phyloP scores from a whole-genome alignment of 2,888 invertebrate species.

The Esperia sulphurella region DNA sequence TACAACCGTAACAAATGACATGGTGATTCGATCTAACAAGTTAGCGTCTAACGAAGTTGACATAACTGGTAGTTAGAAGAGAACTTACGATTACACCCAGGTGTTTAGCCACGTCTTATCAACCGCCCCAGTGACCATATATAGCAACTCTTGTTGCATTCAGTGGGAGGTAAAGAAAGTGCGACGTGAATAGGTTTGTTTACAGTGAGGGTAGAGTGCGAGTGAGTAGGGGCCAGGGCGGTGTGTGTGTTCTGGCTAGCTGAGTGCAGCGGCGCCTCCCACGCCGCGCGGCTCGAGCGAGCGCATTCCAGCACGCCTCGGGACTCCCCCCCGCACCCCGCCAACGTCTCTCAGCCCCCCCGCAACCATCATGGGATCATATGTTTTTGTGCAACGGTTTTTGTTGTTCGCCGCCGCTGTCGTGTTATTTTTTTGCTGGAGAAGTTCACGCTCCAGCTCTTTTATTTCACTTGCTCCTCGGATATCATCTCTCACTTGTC shows the following conservation, averaged over 20 bases:
- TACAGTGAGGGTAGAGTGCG: conserved; percentile 58
- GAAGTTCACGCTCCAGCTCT: conserved; percentile 72
- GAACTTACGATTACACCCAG: too few relatives aligned
- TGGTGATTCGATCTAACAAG: too few relatives aligned
- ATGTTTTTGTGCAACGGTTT: conserved; percentile 80
- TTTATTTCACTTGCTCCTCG: conserved; percentile 63
- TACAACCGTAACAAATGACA: too few relatives aligned
- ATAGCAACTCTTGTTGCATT: background rate
- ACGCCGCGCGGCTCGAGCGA: conserved; percentile 75
- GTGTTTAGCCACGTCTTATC: too few relatives aligned
- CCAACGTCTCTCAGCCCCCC: conserved; percentile 29
- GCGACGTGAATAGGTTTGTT: conserved; percentile 66
- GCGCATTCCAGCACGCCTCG: conserved; percentile 78
- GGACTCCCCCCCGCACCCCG: conserved; percentile 46
- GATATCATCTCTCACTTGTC: conserved; percentile 55
- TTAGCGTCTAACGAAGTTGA: too few relatives aligned
- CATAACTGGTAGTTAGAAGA: too few relatives aligned
- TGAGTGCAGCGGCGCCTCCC: conserved; percentile 66
- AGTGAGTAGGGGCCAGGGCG: conserved; percentile 29
- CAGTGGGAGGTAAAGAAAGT: conserved; percentile 21
- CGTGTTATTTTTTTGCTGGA: conserved; percentile 64
- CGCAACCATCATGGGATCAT: conserved; percentile 74
- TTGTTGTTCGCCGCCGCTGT: conserved; percentile 76
- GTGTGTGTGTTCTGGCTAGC: conserved; percentile 56
- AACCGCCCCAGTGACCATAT: background rate